Percentiles rank a stretch among this genome's conserved stretches.
These are phyloP conservation scores for Myotis daubentonii DNA, from an alignment of 2,797 vertebrate species.

Conservation along the genomic window DNA sequence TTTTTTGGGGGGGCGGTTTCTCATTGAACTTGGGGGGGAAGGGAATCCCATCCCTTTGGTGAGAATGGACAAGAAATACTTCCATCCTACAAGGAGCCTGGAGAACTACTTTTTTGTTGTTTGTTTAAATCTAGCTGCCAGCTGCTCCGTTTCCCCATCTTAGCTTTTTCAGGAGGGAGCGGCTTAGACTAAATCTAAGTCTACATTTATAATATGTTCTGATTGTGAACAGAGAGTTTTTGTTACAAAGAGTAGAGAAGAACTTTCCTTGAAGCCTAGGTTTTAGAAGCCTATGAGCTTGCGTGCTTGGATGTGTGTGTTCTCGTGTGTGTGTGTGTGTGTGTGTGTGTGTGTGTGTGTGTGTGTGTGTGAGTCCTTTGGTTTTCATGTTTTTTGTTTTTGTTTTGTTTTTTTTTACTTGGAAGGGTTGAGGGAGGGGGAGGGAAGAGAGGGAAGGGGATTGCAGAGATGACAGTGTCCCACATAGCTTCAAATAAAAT, in stretches of 20 bases:
- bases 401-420: constrained; percentile 61
- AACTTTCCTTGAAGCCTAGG: constrained; percentile 86
- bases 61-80: constrained; percentile 81
- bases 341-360: neutral
- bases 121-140: constrained; percentile 74
- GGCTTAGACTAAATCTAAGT: constrained; percentile 81
- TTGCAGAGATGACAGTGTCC: constrained; percentile 80
- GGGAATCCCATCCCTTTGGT: constrained; percentile 79
- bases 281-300: constrained; percentile 84
- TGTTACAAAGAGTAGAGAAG: constrained; percentile 85
- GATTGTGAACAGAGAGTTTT: constrained; percentile 84
- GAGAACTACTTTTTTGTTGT: constrained; percentile 82
- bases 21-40: constrained; percentile 66
- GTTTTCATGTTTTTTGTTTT: constrained; percentile 80
- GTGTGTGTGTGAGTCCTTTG: constrained; percentile 77
- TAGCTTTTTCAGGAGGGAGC: constrained; percentile 80
- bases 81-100: constrained; percentile 82
- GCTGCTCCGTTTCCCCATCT: constrained; percentile 83
- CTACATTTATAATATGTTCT: constrained; percentile 81
- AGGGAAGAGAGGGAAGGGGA: constrained; percentile 70
- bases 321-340: constrained; percentile 57
- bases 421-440: constrained; percentile 74
- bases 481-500: constrained; percentile 85
- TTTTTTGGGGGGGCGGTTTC: neutral
- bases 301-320: neutral